Evolutionary conservation across 2,113 vertebrate species (phyloP).

Genomic region (Calidris pygmaea): DNA sequence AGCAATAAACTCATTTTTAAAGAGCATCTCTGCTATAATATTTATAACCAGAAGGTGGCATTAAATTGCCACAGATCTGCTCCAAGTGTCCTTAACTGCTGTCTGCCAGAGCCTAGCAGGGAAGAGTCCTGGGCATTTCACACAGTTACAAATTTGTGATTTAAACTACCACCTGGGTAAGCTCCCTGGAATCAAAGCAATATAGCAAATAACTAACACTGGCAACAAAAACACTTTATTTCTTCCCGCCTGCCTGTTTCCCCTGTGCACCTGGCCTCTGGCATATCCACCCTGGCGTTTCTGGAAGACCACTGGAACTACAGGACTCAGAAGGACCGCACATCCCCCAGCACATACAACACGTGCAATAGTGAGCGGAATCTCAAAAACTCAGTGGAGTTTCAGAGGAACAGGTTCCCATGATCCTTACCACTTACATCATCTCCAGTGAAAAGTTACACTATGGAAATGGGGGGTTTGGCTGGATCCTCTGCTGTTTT

Average conservation of each 20-base stretch:
- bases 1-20: background rate
- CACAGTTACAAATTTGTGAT: accelerated
- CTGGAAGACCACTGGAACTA: background rate
- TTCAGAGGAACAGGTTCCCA: background rate
- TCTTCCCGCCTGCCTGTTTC: background rate
- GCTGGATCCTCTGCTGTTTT: background rate
- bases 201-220: background rate
- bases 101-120: background rate
- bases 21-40: background rate
- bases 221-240: background rate
- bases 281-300: background rate
- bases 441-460: background rate
- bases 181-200: background rate
- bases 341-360: accelerated
- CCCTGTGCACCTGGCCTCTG: accelerated
- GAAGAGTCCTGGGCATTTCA: background rate
- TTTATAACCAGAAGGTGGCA: slow-evolving; percentile 51
- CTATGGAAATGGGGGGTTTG: accelerated
- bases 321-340: background rate
- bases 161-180: background rate
- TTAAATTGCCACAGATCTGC: background rate
- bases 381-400: background rate
- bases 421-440: background rate
- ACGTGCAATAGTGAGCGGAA: background rate
- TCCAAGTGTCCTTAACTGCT: background rate